Evolutionary conservation across 2,888 invertebrate genomes (phyloP), one percentile per base, ranked within the genome.

Genomic region (Acrocyrtus sp.): DNA sequence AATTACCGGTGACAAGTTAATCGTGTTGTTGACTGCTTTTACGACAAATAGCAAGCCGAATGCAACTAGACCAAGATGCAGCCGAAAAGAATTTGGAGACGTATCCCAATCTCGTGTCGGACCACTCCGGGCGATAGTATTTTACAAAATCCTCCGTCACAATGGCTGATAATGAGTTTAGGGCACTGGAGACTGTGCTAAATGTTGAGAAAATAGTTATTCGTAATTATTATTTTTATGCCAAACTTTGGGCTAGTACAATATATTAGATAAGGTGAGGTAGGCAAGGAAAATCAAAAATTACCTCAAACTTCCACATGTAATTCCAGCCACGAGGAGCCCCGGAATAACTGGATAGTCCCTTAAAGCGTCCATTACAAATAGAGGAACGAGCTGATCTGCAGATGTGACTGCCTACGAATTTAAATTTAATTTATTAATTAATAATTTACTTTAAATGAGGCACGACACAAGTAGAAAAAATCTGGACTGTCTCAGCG

Each of bases 161-260:
- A 24, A 96, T 92, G 1, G 97, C 96, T 0, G 96, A 91, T 75
- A 98, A 85, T 0, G 96, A 96, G 83, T 96, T 97, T 69, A 98
- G 84, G 0, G 96, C 96, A 17, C 96, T 93, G 0, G 96, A 96
- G 8, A 97, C 94, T 6, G 97, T 96, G 81, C 96, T n/a, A n/a
- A n/a, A n/a, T n/a, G n/a, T n/a, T n/a, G n/a, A n/a, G n/a, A n/a
- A n/a, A n/a, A n/a, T n/a, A n/a, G n/a, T n/a, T n/a, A n/a, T n/a
- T n/a, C n/a, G n/a, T n/a, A n/a, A n/a, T n/a, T n/a, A n/a, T n/a
- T n/a, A n/a, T n/a, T n/a, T n/a, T n/a, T n/a, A n/a, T n/a, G n/a
- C n/a, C n/a, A n/a, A n/a, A n/a, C n/a, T n/a, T n/a, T n/a, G 21
- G 17, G 2, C 3, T 5, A 15, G 26, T 61, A 15, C 24, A 39